Evolutionary conservation across 2,888 invertebrate genomes (phyloP), one percentile per base, ranked within the genome.

Genomic region (Saturnia pavonia): DNA sequence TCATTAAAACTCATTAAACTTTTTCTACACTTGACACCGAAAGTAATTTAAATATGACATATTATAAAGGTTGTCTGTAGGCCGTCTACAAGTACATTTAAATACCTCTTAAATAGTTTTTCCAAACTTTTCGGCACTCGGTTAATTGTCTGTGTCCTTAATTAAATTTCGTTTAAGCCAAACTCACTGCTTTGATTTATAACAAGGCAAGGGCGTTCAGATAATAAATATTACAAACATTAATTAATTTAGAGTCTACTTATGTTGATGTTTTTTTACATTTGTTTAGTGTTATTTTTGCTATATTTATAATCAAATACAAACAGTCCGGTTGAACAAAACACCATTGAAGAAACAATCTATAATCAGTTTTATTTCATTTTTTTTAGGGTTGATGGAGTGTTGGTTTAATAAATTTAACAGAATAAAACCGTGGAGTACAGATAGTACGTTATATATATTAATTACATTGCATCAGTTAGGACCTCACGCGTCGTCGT

Each of bases 41-140:
- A 60, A 27, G 27, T 54, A 22, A 48, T 48, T 48, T 16, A 54
- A 27, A 60, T 25, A 14, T 60, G 25, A 27, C 19, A 27, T 60
- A 60, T 60, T 69, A 66, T 72, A 65, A 74, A 82, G 75, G 79
- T 75, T 74, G 74, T 77, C 76, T 74, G 68, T 68, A 74, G 76
- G 76, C 66, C 73, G 71, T 60, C 69, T 70, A 45, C 40, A 69
- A 74, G 71, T 67, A 57, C 45, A 71, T 74, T 76, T n/a, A 70
- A 48, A 72, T 60, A 71, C 71, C 71, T 73, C 74, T 68, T 72
- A 54, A 71, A 73, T 76, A 81, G 72, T 76, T 78, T 75, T 45
- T 70, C 16, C 12, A 68, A 79, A 73, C 70, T 78, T 78, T 60
- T 66, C 71, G 27, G 67, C 27, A 69, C 72, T 74, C 73, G 68